Base-by-base conservation (phyloP, 2,113 vertebrate species). In the Coptodon rendalli region DNA sequence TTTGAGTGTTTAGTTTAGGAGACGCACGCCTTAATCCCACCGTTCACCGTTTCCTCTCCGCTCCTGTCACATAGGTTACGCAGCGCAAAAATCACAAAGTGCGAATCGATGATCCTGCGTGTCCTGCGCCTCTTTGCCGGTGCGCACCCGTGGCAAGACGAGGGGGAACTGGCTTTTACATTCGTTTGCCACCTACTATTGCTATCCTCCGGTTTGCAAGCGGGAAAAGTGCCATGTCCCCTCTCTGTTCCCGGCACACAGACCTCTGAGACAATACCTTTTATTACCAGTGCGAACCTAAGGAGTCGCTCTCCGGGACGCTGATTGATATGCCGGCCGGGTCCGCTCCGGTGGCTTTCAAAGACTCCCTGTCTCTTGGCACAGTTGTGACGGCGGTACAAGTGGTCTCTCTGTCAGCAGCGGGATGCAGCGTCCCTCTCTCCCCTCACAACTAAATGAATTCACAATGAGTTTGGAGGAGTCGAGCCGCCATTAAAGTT, bases 241-340 rank as follows among this genome's bases (percentile, higher is more conserved):
- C 56, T n/a, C 68, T 68, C 50, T 84, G 48, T 12, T 34, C n/a
- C n/a, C 36, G 19, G 2, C 56, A n/a, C 76, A 40, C 79, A 34
- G 68, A 71, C 86, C 83, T 85, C 31, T 27, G n/a, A 88, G 56
- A 90, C 73, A 81, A 84, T 82, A 89, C 81, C 82, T 86, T 87
- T 86, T 78, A 56, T 84, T 61, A 54, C 79, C 81, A 78, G 84
- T 80, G 78, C 86, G 80, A 84, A 40, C 71, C 86, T 56, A 80
- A 87, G 78, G 83, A 86, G 81, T 52, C 59, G 84, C 89, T 93
- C 86, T 82, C 86, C 86, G 89, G 92, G 94, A 94, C 92, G 86
- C 93, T 97, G 94, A 94, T 96, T 97, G 95, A 95, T 95, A 97
- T 97, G 96, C 96, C 85, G 92, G 86, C 93, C 94, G 82, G 93